These are phyloP conservation scores for Sycon ciliatum DNA, from an alignment of 37 sponge, comb jelly and placozoan species.

Conservation along the genomic window DNA sequence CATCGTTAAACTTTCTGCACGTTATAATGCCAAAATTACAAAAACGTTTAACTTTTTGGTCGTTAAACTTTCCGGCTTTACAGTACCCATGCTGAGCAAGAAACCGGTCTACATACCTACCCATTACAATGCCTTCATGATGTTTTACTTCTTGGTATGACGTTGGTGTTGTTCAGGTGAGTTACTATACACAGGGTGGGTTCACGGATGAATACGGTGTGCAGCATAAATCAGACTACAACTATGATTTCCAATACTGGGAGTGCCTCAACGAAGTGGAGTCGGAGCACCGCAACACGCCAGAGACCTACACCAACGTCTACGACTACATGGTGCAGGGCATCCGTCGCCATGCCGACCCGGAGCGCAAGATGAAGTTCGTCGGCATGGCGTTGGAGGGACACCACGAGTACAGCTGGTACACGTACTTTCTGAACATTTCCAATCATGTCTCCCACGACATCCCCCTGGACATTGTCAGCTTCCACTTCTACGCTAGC, in stretches of 20 bases:
- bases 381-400: conserved; percentile 6
- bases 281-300: background rate
- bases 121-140: background rate
- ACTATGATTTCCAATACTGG: background rate
- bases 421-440: conserved; percentile 1
- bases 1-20: too few relatives aligned
- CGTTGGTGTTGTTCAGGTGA: background rate
- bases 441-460: background rate
- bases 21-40: too few relatives aligned
- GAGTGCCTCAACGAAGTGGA: conserved; percentile 15
- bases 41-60: too few relatives aligned
- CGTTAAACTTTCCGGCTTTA: too few relatives aligned
- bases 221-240: background rate
- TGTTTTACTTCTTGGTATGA: background rate
- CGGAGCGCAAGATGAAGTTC: conserved; percentile 2
- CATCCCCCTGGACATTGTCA: background rate
- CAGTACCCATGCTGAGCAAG: background rate
- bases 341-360: background rate
- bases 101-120: background rate
- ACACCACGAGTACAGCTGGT: background rate
- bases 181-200: background rate
- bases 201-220: conserved; percentile 1
- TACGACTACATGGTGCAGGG: conserved; percentile 9
- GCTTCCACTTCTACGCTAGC: background rate
- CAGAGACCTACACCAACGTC: background rate